These are phyloP conservation scores for Danionella dracula DNA, from an alignment of 2,797 vertebrate genomes.

Conservation along the genomic window DNA sequence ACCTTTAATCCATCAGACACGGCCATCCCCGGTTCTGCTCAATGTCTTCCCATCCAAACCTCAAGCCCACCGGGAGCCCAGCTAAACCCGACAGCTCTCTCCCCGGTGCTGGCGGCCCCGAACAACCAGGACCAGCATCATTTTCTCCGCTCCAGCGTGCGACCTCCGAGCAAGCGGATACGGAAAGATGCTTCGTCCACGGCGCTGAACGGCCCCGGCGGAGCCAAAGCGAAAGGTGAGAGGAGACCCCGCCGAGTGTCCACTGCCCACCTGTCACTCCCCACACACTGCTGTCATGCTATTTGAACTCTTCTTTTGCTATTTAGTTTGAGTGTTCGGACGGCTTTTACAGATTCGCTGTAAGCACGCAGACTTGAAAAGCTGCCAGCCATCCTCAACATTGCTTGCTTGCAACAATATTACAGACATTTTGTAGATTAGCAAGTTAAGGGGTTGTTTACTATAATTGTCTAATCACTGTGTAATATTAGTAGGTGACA, in stretches of 20 bases:
- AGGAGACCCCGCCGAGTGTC: background rate
- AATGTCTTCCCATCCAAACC: conserved; percentile 61
- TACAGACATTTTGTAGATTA: too few relatives aligned
- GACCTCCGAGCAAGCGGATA: conserved; percentile 95
- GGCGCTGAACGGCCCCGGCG: conserved; percentile 73
- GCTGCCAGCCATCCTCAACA: too few relatives aligned
- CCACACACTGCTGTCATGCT: too few relatives aligned
- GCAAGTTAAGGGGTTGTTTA: too few relatives aligned
- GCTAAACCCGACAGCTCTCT: conserved; percentile 55
- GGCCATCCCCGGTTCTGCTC: conserved; percentile 62
- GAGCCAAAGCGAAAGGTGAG: conserved; percentile 88
- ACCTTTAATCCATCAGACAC: conserved; percentile 72
- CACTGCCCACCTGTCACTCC: background rate
- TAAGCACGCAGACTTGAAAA: too few relatives aligned
- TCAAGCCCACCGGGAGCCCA: conserved; percentile 56
- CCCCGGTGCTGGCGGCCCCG: conserved; percentile 57
- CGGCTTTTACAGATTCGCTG: too few relatives aligned
- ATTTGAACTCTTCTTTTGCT: background rate
- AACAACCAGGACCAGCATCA: conserved; percentile 96
- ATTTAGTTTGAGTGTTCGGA: background rate
- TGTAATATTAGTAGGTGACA: too few relatives aligned
- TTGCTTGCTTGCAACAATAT: too few relatives aligned
- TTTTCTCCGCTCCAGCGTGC: conserved; percentile 96
- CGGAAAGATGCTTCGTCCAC: conserved; percentile 87
- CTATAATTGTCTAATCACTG: too few relatives aligned